Evolutionary conservation across 2,888 invertebrate genomes (phyloP), one percentile per base, ranked within the genome.

Genomic region (Amblyjoppa proteus): DNA sequence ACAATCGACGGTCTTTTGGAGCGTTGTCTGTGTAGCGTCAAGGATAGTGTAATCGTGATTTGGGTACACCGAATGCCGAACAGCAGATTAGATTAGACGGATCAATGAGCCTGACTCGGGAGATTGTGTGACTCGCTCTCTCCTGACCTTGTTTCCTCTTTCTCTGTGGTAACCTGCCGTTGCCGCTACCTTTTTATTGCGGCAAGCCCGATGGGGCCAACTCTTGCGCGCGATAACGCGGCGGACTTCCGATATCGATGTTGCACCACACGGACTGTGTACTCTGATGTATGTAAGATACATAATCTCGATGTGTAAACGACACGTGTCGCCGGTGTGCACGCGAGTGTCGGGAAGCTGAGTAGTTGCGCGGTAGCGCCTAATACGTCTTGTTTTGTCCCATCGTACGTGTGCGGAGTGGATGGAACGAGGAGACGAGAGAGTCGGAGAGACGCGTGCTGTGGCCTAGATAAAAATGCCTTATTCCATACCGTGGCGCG

Each of bases 401-500:
- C 5, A 0, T 25, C 25, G 41, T 61, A 20, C 28, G 45, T n/a
- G 61, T 61, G 13, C 1, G 31, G 7, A 61, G 28, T 4, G 20
- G 25, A 20, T 56, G 61, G 31, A n/a, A 61, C 61, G 61, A 61
- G 28, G n/a, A 34, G 61, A 74, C 61, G 41, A 45, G 61, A 74
- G 74, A 74, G 74, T 25, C 25, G 58, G 38, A 61, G 61, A 16
- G 58, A 41, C 69, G 68, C 68, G 53, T 70, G 80, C 71, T 69
- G 31, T 74, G 84, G 58, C 84, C 84, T 81, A 81, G 81, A 77
- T 84, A 74, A 51, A 31, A 75, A 81, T 81, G 71, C 77, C 73
- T 58, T 69, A 74, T 77, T 84, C 77, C 77, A 81, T 68, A 70
- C 69, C 58, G 68, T 51, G 49, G 6, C 71, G 49, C 68, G 71